Evolutionary conservation across 2,888 invertebrate species (phyloP), one percentile per base, ranked within the genome.

Genomic region (Cheilosia variabilis): DNA sequence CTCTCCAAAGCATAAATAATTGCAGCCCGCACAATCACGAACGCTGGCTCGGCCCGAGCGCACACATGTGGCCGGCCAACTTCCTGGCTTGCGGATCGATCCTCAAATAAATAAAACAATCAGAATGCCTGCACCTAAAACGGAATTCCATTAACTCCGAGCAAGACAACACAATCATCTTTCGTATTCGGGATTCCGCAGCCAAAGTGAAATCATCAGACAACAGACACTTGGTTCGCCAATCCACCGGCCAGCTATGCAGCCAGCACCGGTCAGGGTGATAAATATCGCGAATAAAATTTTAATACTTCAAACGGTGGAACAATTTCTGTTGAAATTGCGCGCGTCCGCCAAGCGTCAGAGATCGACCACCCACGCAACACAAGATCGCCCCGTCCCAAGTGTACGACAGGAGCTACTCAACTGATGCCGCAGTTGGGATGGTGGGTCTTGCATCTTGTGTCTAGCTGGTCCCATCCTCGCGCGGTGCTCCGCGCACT

Each of bases 301-400:
- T 86, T 86, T 86, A 86, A 81, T 86, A 81, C 86, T 86, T 86
- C 86, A 86, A 81, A 86, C 86, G 76, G 81, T 86, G 81, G 86
- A 66, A 86, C 81, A 86, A 86, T 86, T 86, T 86, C 75, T 76
- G 81, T 68, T 86, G 86, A 86, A 86, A 86, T 81, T 81, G 86
- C 72, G 62, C 81, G 72, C 77, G 62, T 55, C 72, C 52, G 81
- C 76, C 37, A 13, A 55, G 43, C 71, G 63, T 69, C 66, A 72
- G 53, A 63, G 73, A 86, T 80, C 86, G 86, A 86, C 86, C 86
- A 86, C 86, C 86, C 86, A 86, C 86, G 81, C 86, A 86, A 86
- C 71, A 55, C 43, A 47, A 71, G 65, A 52, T 60, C 60, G 53
- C 31, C 60, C 60, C 50, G 58, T 57, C 55, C 66, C 76, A 68